These are phyloP conservation scores for Aporophyla lueneburgensis DNA, from an alignment of 2,888 invertebrate species.

Conservation along the genomic window DNA sequence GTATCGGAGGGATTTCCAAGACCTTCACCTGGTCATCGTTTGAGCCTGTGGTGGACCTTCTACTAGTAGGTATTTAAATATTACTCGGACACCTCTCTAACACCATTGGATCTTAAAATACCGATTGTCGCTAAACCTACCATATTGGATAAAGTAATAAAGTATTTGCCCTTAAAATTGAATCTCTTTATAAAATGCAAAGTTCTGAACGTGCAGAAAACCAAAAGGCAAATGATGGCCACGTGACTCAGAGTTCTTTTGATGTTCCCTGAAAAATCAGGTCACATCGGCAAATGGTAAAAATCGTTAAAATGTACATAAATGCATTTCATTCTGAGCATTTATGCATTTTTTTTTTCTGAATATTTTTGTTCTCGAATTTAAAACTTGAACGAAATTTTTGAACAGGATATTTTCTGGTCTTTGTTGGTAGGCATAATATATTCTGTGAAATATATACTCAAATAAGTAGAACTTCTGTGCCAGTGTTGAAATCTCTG, in stretches of 20 bases:
- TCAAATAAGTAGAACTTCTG: conserved; percentile 22
- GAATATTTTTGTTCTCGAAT: too few species aligned
- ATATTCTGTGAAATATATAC: not conserved
- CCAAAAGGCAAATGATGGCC: conserved; percentile 25
- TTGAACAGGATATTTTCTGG: not conserved
- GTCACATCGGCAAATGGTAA: conserved; percentile 47
- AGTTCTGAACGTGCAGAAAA: conserved; percentile 14
- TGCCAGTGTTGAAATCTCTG: conserved; percentile 45
- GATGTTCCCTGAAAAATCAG: conserved; percentile 41
- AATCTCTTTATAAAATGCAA: not conserved
- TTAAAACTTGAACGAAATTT: too few species aligned
- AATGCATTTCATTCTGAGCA: conserved; percentile 36
- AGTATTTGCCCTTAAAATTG: not conserved
- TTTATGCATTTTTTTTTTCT: too few species aligned
- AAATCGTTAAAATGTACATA: conserved; percentile 57
- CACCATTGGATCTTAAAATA: too few species aligned
- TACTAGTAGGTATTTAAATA: not conserved
- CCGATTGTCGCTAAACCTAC: too few species aligned
- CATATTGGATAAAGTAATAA: not conserved
- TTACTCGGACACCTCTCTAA: not conserved
- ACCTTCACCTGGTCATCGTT: not conserved
- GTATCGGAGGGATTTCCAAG: too few species aligned
- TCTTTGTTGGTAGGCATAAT: not conserved
- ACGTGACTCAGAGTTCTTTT: conserved; percentile 40
- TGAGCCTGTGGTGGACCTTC: not conserved